A percentile compares a stretch with the other conserved stretches of the same genome.
These are phyloP conservation scores for Phrynosoma blainvillii DNA, from an alignment of 2,113 vertebrate species.

Conservation along the genomic window DNA sequence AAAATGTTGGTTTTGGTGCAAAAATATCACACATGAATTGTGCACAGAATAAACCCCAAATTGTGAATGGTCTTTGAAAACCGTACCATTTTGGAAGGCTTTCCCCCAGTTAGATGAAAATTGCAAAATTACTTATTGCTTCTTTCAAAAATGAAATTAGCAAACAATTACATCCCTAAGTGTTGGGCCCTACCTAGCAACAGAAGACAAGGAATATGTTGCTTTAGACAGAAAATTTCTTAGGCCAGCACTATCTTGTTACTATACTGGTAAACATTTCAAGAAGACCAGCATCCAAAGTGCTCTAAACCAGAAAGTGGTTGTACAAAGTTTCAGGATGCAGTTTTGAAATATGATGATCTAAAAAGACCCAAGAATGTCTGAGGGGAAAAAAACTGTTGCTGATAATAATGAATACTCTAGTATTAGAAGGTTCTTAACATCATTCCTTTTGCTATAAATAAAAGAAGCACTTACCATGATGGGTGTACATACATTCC, in stretches of 20 bases:
- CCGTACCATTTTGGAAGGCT: too few species aligned
- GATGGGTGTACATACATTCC: neutral
- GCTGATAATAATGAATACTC: neutral
- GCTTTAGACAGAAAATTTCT: neutral
- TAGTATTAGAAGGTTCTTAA: neutral
- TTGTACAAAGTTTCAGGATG: neutral
- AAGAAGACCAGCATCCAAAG: neutral
- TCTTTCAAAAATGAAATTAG: too few species aligned
- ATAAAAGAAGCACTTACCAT: neutral
- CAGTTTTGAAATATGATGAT: neutral
- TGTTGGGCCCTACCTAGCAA: too few species aligned
- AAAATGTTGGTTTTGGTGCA: too few species aligned
- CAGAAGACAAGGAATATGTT: neutral
- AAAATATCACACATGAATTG: too few species aligned
- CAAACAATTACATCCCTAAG: too few species aligned
- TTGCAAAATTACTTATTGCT: too few species aligned
- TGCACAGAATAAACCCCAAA: too few species aligned
- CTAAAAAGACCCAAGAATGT: neutral
- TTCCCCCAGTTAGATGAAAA: too few species aligned
- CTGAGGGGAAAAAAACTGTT: neutral
- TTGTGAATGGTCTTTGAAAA: too few species aligned
- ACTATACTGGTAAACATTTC: neutral
- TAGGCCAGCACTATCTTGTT: neutral
- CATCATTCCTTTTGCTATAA: neutral
- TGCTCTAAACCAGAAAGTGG: neutral